Evolutionary conservation across 1,140 invertebrate species (phyloP).

Genomic region (Drosophila melanogaster): DNA sequence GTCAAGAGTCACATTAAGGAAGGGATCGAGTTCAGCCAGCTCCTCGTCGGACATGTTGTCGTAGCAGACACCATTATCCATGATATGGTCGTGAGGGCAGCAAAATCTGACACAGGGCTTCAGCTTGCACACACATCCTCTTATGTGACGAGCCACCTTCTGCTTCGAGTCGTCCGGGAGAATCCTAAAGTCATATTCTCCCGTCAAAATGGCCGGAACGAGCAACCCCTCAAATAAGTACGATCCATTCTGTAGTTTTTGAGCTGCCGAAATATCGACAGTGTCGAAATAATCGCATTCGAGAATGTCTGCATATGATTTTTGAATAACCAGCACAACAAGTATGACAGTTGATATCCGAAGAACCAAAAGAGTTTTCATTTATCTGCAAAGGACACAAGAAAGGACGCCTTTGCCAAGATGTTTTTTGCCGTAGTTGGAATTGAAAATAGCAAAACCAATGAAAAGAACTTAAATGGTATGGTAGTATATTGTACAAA

Average conservation of each 20-base stretch:
- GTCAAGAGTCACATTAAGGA: slow-evolving; percentile 47
- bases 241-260: slow-evolving; percentile 53
- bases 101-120: slow-evolving; percentile 62
- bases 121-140: slow-evolving; percentile 66
- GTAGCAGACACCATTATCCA: slow-evolving; percentile 14
- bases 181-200: slow-evolving; percentile 47
- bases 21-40: slow-evolving; percentile 28
- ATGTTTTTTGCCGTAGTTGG: no score
- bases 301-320: slow-evolving; percentile 16
- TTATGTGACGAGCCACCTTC: slow-evolving; percentile 35
- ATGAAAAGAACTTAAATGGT: no score
- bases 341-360: neutral
- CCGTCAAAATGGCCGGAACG: slow-evolving; percentile 48
- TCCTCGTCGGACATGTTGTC: neutral
- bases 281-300: slow-evolving; percentile 69
- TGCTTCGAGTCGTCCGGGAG: slow-evolving; percentile 12
- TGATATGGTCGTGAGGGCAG: slow-evolving; percentile 40
- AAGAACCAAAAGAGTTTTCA: neutral
- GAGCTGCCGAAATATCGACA: slow-evolving; percentile 34
- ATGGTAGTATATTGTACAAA: no score
- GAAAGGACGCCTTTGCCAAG: neutral
- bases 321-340: neutral
- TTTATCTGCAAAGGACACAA: neutral
- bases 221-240: slow-evolving; percentile 59
- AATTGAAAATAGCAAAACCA: no score